phyloP scores from a whole-genome alignment of 1,140 invertebrate species.

The Nomia melanderi region DNA sequence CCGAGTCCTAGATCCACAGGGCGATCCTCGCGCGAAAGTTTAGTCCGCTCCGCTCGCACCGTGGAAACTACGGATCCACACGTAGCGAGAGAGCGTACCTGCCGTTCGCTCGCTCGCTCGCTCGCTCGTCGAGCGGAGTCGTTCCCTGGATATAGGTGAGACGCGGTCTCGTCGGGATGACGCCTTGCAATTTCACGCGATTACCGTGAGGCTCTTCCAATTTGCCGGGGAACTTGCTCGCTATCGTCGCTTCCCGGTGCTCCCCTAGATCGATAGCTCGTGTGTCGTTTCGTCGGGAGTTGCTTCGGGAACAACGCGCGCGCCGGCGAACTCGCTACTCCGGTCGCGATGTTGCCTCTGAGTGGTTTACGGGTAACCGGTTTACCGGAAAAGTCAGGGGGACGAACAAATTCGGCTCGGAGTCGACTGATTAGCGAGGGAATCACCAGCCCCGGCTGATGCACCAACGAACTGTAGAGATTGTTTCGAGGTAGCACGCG shows the following conservation, averaged over 20 bases:
- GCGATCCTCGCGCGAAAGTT: slow-evolving; percentile 38
- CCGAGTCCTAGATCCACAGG: slow-evolving; percentile 12
- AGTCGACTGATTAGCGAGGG: too few species aligned
- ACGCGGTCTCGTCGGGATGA: slow-evolving; percentile 14
- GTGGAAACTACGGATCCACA: slow-evolving; percentile 5
- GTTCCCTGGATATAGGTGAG: slow-evolving; percentile 9
- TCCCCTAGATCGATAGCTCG: slow-evolving; percentile 6
- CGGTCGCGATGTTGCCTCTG: neutral
- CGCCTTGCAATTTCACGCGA: slow-evolving; percentile 30
- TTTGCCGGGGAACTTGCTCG: slow-evolving; percentile 21
- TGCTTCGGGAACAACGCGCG: neutral
- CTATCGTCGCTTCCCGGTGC: slow-evolving; percentile 9
- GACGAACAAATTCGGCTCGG: too few species aligned
- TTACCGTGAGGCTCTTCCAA: slow-evolving; percentile 36
- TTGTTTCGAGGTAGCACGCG: too few species aligned
- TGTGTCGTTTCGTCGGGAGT: slow-evolving; percentile 1
- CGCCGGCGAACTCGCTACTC: neutral
- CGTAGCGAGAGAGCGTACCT: too few species aligned
- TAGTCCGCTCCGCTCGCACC: neutral
- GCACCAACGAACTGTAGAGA: too few species aligned
- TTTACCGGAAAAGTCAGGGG: too few species aligned
- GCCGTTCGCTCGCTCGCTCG: too few species aligned
- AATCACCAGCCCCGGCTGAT: too few species aligned
- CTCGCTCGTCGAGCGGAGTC: neutral
- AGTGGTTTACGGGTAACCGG: too few species aligned